A percentile compares a stretch with the other conserved stretches of the same genome.
These are phyloP conservation scores for Pseudachorutes palmiensis DNA, from an alignment of 1,140 invertebrate genomes.

Conservation along the genomic window DNA sequence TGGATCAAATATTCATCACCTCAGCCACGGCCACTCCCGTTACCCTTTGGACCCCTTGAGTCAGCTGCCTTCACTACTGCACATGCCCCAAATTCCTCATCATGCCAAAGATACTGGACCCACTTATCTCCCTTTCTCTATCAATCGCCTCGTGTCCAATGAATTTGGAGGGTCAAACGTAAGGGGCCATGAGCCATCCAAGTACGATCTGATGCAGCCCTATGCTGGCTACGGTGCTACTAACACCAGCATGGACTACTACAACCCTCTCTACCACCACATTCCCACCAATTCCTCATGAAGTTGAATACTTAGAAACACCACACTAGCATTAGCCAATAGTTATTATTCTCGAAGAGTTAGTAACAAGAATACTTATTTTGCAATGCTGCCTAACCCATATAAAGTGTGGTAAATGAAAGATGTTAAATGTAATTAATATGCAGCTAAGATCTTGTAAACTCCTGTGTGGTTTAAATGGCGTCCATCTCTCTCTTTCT, in stretches of 20 bases:
- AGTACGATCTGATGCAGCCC: conserved; percentile 32
- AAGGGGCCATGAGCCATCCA: conserved; percentile 19
- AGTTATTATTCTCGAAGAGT: too few species aligned
- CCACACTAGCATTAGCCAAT: too few species aligned
- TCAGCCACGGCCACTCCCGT: conserved; percentile 37
- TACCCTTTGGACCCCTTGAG: conserved; percentile 38
- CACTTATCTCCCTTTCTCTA: conserved; percentile 43
- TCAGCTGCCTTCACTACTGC: conserved; percentile 42
- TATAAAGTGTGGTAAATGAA: too few species aligned
- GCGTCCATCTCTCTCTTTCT: background rate
- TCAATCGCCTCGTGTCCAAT: conserved; percentile 10
- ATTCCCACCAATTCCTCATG: conserved; percentile 25
- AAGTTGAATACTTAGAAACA: too few species aligned
- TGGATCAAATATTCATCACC: conserved; percentile 24
- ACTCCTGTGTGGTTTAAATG: too few species aligned
- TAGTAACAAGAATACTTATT: background rate
- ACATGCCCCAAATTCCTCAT: conserved; percentile 54
- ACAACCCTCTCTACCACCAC: conserved; percentile 35
- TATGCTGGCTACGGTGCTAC: conserved; percentile 29
- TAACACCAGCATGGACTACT: conserved; percentile 21
- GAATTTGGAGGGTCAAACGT: conserved; percentile 5
- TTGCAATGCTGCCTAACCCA: background rate
- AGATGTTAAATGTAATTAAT: background rate
- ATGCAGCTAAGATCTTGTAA: background rate
- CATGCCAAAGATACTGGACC: conserved; percentile 37